Percentiles rank a stretch among this genome's conserved stretches.
Conservation (phyloP, 2,888 invertebrate species). For the Operophtera brumata region DNA sequence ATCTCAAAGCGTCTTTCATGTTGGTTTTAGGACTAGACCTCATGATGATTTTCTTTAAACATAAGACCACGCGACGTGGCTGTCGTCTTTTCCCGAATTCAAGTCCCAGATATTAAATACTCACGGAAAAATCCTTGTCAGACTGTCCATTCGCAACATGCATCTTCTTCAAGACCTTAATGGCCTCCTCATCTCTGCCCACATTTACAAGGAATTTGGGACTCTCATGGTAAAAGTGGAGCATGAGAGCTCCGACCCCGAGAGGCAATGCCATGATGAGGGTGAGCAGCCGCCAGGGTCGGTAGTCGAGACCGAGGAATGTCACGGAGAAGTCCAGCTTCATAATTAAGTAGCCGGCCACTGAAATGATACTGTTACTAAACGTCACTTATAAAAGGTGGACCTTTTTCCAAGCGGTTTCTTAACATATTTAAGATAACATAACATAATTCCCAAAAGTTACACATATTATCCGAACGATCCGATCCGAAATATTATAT, state of each 20-base stretch:
- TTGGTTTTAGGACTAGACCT: too few relatives aligned
- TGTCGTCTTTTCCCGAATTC: too few relatives aligned
- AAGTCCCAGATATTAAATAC: constrained; percentile 17
- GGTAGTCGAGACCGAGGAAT: constrained; percentile 54
- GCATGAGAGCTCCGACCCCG: constrained; percentile 79
- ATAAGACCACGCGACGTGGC: too few relatives aligned
- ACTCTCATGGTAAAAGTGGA: constrained; percentile 84
- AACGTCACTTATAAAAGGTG: too few relatives aligned
- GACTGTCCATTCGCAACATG: constrained; percentile 78
- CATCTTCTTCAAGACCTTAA: constrained; percentile 80
- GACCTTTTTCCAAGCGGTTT: too few relatives aligned
- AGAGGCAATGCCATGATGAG: constrained; percentile 81
- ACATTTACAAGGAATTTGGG: constrained; percentile 87
- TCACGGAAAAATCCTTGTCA: constrained; percentile 56
- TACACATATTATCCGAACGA: too few relatives aligned
- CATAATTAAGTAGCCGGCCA: constrained; percentile 62
- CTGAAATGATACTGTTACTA: constrained; percentile 38
- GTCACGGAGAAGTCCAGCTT: constrained; percentile 60
- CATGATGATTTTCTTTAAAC: too few relatives aligned
- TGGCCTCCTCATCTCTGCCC: constrained; percentile 82
- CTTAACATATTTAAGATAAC: too few relatives aligned
- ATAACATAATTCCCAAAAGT: too few relatives aligned
- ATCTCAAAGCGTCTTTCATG: too few relatives aligned
- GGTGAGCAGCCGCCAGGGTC: constrained; percentile 70
- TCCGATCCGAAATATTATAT: too few relatives aligned